Conservation (phyloP, 2,797 vertebrate genomes). For the Chromis chromis region DNA sequence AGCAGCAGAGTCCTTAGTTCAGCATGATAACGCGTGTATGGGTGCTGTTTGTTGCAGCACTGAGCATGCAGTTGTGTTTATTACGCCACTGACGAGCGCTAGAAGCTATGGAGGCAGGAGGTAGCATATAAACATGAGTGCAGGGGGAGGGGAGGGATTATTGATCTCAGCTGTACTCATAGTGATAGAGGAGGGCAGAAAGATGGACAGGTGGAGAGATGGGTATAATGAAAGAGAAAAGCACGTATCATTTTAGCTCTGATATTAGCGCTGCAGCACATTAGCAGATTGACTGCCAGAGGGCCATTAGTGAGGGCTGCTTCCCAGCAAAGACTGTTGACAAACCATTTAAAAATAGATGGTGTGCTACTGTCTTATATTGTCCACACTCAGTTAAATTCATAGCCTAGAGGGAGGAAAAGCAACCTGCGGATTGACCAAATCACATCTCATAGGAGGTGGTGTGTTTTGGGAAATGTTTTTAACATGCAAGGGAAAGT, state of each 20-base stretch:
- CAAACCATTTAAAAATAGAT: slow-evolving; percentile 59
- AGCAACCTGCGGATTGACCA: slow-evolving; percentile 36
- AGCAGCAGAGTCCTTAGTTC: slow-evolving; percentile 1
- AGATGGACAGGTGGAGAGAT: slow-evolving; percentile 62
- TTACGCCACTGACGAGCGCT: neutral
- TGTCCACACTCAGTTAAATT: slow-evolving; percentile 15
- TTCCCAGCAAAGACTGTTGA: slow-evolving; percentile 67
- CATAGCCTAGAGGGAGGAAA: slow-evolving; percentile 8
- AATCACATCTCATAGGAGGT: slow-evolving; percentile 8
- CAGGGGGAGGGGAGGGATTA: slow-evolving; percentile 27
- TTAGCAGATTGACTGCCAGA: slow-evolving; percentile 59
- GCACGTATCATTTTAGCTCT: slow-evolving; percentile 45
- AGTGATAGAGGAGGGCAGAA: slow-evolving; percentile 25
- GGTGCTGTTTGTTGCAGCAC: neutral
- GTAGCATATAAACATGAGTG: slow-evolving; percentile 33
- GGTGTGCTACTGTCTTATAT: slow-evolving; percentile 29
- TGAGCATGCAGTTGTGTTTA: slow-evolving; percentile 21
- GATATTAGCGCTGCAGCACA: slow-evolving; percentile 47
- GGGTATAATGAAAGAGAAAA: slow-evolving; percentile 53
- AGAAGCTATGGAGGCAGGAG: neutral
- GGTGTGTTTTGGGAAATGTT: slow-evolving; percentile 10
- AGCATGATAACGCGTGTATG: slow-evolving; percentile 7
- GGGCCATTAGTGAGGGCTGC: slow-evolving; percentile 57
- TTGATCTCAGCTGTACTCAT: slow-evolving; percentile 50
- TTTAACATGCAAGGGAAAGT: neutral